Base-by-base conservation (phyloP, 2,888 invertebrate species). In the Sarcophaga rosellei region DNA sequence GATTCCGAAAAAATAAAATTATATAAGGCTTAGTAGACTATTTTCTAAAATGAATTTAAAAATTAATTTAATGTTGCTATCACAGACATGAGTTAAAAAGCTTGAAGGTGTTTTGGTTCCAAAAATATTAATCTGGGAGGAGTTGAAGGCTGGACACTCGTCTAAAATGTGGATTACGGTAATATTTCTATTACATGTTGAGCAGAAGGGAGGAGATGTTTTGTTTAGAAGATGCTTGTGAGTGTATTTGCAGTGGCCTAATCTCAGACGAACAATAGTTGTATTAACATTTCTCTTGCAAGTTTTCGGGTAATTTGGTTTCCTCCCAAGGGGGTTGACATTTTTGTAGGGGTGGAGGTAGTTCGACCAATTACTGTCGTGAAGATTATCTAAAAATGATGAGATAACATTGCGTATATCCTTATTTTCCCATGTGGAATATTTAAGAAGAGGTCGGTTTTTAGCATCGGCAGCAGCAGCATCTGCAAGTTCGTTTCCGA, bases 201-300 rank as follows among this genome's bases (percentile, higher is more conserved):
- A 23, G 21, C 23, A 62, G 4, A 20, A 11, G 8, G 62, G 62
- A 5, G 62, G 21, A 11, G 62, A 8, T 21, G 20, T 62, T 5
- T 21, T 21, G 3, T 62, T 21, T 21, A 62, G 21, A 20, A 20
- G 6, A 3, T 62, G 21, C 6, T 21, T 62, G 21, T 62, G 72
- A n/a, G 72, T 25, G n/a, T 25, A 25, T 70, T 25, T 70, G 25
- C 57, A 57, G 25, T 70, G 70, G 4, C 70, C 70, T 6, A 53
- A 57, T 44, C 57, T 23, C 4, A 57, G 53, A 6, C 70, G 4
- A 8, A 57, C 57, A 23, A 70, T 21, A 53, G 17, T 15, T 6
- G 15, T 35, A 17, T 59, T 59, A n/a, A 25, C 11, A 15, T n/a
- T 35, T 59, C 70, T 59, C 4, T 25, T 12, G 35, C 72, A 59